Conservation (phyloP, 1,140 invertebrate genomes). For the Trichonephila clavipes region DNA sequence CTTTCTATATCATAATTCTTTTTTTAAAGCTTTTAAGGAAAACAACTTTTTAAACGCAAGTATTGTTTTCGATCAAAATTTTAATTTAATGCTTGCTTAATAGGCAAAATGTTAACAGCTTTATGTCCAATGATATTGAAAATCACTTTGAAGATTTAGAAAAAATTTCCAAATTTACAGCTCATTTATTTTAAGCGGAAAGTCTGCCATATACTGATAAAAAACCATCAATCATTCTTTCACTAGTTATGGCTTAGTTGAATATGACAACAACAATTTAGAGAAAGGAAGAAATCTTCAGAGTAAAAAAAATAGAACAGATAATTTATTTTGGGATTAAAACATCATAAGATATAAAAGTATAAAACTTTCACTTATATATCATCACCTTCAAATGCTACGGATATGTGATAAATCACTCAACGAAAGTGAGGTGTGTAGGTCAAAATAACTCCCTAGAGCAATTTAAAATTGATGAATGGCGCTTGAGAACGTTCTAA, state of each 20-base stretch:
- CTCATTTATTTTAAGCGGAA: no score
- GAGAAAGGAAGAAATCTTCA: neutral
- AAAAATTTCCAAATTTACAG: no score
- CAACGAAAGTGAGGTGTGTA: neutral
- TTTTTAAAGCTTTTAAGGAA: no score
- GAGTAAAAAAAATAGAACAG: neutral
- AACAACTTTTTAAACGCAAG: no score
- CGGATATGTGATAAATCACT: neutral
- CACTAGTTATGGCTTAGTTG: neutral
- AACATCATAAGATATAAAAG: neutral
- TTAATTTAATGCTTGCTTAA: no score
- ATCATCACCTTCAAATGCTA: constrained; percentile 6
- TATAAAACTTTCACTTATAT: neutral
- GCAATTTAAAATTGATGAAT: constrained; percentile 40
- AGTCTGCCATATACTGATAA: no score
- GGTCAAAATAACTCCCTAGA: constrained; percentile 25
- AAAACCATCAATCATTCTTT: neutral
- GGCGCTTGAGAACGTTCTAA: neutral
- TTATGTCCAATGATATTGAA: no score
- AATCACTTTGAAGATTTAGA: no score
- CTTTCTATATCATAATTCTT: no score
- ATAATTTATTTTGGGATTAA: constrained; percentile 25
- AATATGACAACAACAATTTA: neutral
- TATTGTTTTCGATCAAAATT: no score
- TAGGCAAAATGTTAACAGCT: no score